Conservation (phyloP, 1,140 invertebrate genomes). For the Drosophila pandora region DNA sequence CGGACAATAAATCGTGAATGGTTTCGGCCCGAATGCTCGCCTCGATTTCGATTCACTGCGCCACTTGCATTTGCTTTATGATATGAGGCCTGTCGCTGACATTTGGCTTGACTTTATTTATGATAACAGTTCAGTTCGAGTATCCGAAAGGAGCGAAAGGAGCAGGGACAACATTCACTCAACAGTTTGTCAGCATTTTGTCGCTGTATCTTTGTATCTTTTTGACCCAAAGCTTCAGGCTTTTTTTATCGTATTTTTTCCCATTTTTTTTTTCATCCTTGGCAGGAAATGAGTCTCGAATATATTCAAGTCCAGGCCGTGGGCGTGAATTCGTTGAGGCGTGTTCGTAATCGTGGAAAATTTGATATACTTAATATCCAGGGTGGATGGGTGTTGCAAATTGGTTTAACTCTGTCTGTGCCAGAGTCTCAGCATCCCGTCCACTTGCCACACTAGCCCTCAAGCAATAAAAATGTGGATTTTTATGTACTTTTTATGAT, state of each 20-base stretch:
- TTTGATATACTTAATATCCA: slow-evolving; percentile 60
- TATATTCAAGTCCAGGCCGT: slow-evolving; percentile 39
- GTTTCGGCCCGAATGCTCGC: slow-evolving; percentile 67
- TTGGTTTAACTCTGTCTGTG: slow-evolving; percentile 66
- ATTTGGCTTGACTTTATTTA: slow-evolving; percentile 77
- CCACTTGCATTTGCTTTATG: slow-evolving; percentile 81
- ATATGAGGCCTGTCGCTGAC: slow-evolving; percentile 76
- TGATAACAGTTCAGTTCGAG: slow-evolving; percentile 63
- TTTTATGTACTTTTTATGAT: slow-evolving; percentile 52
- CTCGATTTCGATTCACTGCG: slow-evolving; percentile 70
- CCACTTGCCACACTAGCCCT: slow-evolving; percentile 48
- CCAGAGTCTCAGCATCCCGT: slow-evolving; percentile 3
- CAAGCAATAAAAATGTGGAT: slow-evolving; percentile 59
- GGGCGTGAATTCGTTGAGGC: slow-evolving; percentile 66
- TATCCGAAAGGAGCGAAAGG: slow-evolving; percentile 15
- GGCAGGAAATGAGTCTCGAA: slow-evolving; percentile 72
- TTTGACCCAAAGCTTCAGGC: slow-evolving; percentile 72
- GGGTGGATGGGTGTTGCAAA: slow-evolving; percentile 46
- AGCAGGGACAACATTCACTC: slow-evolving; percentile 40
- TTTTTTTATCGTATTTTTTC: slow-evolving; percentile 26
- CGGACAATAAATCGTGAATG: slow-evolving; percentile 78
- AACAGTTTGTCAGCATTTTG: slow-evolving; percentile 80
- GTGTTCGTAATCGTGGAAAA: slow-evolving; percentile 58
- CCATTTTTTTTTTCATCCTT: slow-evolving; percentile 35
- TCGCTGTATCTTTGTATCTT: slow-evolving; percentile 43